Conservation (phyloP, 2,888 invertebrate genomes). For the Callimorpha dominula region DNA sequence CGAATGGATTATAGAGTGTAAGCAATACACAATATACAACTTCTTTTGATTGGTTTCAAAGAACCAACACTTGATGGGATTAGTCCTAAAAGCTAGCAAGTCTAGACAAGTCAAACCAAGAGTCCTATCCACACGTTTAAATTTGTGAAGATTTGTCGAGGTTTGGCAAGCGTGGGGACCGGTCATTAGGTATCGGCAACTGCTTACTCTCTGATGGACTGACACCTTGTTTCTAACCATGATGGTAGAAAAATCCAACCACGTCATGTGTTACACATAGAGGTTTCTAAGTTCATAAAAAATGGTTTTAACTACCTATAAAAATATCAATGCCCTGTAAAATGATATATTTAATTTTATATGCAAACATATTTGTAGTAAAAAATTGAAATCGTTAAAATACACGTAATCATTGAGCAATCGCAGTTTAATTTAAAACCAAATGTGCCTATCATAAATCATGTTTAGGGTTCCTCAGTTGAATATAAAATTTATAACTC, state of each 20-base stretch:
- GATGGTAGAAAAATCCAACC: neutral
- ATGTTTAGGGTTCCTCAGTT: conserved; percentile 47
- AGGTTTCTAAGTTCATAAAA: conserved; percentile 3
- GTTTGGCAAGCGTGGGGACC: too few species aligned
- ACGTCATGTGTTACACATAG: conserved; percentile 4
- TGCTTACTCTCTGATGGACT: neutral
- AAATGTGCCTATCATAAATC: conserved; percentile 48
- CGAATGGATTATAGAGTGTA: too few species aligned
- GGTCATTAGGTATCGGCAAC: neutral
- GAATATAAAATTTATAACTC: conserved; percentile 48
- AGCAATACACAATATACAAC: too few species aligned
- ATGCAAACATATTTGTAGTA: conserved; percentile 8
- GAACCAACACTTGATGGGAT: too few species aligned
- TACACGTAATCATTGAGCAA: conserved; percentile 29
- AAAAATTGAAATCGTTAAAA: conserved; percentile 21
- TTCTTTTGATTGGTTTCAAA: too few species aligned
- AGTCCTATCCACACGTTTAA: too few species aligned
- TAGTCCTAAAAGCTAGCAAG: too few species aligned
- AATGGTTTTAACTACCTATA: conserved; percentile 13
- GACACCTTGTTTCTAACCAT: neutral
- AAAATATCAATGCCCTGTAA: conserved; percentile 38
- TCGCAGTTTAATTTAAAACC: conserved; percentile 42
- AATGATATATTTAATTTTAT: conserved; percentile 15
- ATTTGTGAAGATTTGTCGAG: too few species aligned
- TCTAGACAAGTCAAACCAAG: too few species aligned